Evolutionary conservation across 1,140 invertebrate species (phyloP).

Genomic region (Spodoptera frugiperda): DNA sequence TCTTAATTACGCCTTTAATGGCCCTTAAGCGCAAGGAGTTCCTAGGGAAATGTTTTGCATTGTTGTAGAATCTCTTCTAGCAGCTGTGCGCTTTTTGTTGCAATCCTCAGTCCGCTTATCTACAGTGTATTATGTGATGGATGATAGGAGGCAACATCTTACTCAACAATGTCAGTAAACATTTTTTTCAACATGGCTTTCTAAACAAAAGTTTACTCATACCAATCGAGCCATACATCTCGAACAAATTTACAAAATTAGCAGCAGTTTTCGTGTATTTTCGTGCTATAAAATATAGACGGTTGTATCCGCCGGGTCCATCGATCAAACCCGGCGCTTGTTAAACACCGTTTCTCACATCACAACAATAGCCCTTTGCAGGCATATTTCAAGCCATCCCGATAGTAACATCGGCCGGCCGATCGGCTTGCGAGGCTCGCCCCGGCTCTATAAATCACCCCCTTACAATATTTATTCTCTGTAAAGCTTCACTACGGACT

Average conservation of each 20-base stretch:
- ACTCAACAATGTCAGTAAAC: background rate
- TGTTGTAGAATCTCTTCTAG: background rate
- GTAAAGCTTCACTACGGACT: slow-evolving; percentile 64
- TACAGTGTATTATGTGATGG: background rate
- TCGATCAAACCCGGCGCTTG: slow-evolving; percentile 81
- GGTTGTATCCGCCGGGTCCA: slow-evolving; percentile 68
- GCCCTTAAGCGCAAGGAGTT: slow-evolving; percentile 1
- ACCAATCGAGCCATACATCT: slow-evolving; percentile 40
- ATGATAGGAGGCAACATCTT: background rate
- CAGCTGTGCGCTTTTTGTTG: background rate
- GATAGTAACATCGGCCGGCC: slow-evolving; percentile 75
- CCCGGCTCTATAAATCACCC: slow-evolving; percentile 81
- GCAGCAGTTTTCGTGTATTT: slow-evolving; percentile 73
- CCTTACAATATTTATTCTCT: slow-evolving; percentile 83
- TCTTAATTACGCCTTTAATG: slow-evolving; percentile 40
- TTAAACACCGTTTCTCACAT: slow-evolving; percentile 85
- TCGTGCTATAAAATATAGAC: slow-evolving; percentile 75
- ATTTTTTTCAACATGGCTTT: slow-evolving; percentile 15
- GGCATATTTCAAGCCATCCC: slow-evolving; percentile 83
- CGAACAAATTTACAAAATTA: slow-evolving; percentile 68
- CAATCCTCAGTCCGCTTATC: background rate
- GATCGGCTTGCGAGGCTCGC: slow-evolving; percentile 65
- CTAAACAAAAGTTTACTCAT: slow-evolving; percentile 28
- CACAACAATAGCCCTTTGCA: slow-evolving; percentile 78
- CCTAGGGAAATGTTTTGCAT: slow-evolving; percentile 4